These are phyloP conservation scores for Gymnogyps californianus DNA, from an alignment of 2,113 vertebrate species.

Conservation along the genomic window DNA sequence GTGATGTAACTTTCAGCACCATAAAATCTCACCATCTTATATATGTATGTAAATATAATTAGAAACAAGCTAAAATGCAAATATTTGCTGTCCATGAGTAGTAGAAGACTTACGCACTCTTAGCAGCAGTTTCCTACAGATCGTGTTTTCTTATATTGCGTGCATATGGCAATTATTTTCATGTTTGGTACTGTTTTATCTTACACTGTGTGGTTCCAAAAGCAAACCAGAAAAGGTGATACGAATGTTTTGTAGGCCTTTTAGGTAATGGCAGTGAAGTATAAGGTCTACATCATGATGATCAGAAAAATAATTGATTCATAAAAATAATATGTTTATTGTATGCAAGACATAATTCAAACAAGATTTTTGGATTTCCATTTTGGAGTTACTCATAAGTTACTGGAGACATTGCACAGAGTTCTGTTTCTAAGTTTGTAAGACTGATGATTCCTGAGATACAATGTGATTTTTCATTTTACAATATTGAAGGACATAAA, in stretches of 20 bases:
- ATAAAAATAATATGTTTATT: not conserved
- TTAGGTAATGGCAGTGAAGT: not conserved
- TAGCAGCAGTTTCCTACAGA: not conserved
- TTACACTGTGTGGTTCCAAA: not conserved
- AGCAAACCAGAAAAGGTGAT: not conserved
- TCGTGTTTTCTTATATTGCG: not conserved
- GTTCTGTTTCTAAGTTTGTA: not conserved
- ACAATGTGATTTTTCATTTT: not conserved
- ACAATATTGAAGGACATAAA: not conserved
- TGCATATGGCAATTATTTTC: not conserved
- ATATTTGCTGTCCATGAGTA: not conserved
- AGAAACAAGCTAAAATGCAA: not conserved
- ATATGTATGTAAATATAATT: not conserved
- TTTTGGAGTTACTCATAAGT: not conserved
- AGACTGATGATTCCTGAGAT: not conserved
- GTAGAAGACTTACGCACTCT: not conserved
- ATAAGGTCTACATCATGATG: not conserved
- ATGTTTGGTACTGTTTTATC: not conserved
- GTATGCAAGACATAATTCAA: not conserved
- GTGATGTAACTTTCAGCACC: not conserved
- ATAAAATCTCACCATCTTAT: not conserved
- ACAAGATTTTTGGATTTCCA: not conserved
- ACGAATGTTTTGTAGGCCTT: not conserved
- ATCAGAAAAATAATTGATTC: not conserved
- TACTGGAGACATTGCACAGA: not conserved